A percentile compares a stretch with the other conserved stretches of the same genome.
phyloP scores from a whole-genome alignment of 2,797 vertebrate species.

The Gadopsis marmoratus region DNA sequence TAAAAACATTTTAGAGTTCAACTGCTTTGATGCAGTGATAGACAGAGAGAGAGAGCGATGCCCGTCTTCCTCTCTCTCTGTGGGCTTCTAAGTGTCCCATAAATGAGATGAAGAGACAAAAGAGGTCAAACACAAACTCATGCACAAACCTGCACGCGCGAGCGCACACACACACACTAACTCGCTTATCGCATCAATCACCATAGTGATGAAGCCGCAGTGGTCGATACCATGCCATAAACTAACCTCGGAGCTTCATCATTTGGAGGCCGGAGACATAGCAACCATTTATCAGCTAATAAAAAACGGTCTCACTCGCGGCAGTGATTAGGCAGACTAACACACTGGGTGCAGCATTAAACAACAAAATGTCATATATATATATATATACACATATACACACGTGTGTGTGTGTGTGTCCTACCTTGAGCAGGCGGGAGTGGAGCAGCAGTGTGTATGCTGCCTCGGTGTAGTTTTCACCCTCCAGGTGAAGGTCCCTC shows the following conservation, averaged over 20 bases:
- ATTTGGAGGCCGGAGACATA: constrained; percentile 50
- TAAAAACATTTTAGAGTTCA: constrained; percentile 54
- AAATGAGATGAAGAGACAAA: constrained; percentile 62
- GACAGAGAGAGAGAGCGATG: constrained; percentile 8
- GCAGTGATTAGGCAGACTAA: constrained; percentile 47
- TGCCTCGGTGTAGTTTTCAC: constrained; percentile 97
- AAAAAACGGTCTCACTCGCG: constrained; percentile 45
- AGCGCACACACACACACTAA: constrained; percentile 1
- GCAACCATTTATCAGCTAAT: constrained; percentile 65
- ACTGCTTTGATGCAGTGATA: constrained; percentile 44
- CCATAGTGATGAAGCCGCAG: constrained; percentile 47
- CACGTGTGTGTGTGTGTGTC: constrained; percentile 31
- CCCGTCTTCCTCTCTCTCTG: constrained; percentile 14
- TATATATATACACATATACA: too few relatives aligned
- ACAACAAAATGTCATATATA: constrained; percentile 9
- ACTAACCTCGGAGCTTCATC: constrained; percentile 60
- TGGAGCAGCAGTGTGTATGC: constrained; percentile 96
- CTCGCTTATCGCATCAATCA: constrained; percentile 54
- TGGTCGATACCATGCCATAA: constrained; percentile 51
- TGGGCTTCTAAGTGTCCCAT: constrained; percentile 52
- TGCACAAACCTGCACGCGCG: not conserved
- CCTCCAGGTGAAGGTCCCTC: constrained; percentile 96
- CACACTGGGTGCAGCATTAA: constrained; percentile 21
- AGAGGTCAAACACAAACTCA: constrained; percentile 66
- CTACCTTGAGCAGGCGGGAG: constrained; percentile 95